Evolutionary conservation across 1,140 invertebrate genomes (phyloP).

Genomic region (Phymastichus coffea): DNA sequence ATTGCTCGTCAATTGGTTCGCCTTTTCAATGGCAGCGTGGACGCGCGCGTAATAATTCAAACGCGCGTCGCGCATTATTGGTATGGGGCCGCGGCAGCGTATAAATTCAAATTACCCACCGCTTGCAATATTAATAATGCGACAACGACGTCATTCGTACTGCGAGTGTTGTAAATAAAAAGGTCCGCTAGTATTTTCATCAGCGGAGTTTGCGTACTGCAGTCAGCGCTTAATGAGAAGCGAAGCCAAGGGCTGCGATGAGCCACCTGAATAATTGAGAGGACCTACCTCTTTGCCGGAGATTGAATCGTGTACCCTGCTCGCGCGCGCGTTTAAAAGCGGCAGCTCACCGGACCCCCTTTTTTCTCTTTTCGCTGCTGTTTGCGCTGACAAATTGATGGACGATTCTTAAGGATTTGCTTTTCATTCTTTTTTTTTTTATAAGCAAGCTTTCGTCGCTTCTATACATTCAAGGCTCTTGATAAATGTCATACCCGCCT

Average conservation of each 20-base stretch:
- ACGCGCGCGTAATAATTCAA: slow-evolving; percentile 6
- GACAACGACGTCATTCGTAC: not conserved
- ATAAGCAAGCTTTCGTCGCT: no score
- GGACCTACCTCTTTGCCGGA: not conserved
- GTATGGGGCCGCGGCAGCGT: not conserved
- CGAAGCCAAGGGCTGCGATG: no score
- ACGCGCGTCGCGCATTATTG: not conserved
- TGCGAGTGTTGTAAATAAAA: slow-evolving; percentile 4
- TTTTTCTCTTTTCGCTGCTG: no score
- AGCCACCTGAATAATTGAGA: slow-evolving; percentile 2
- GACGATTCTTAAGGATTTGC: no score
- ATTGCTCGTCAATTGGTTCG: not conserved
- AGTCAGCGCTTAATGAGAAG: no score
- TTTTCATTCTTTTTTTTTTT: no score
- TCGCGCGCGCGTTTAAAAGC: not conserved
- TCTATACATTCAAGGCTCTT: no score
- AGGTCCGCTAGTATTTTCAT: slow-evolving; percentile 1
- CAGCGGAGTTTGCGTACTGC: not conserved
- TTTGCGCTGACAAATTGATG: no score
- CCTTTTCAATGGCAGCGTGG: not conserved
- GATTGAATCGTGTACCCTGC: not conserved
- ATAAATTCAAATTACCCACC: slow-evolving; percentile 16
- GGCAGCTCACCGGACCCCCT: no score
- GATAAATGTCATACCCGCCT: no score
- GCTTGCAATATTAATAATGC: slow-evolving; percentile 14